phyloP scores from a whole-genome alignment of 2,113 vertebrate species.

The Rhinichthys klamathensis region DNA sequence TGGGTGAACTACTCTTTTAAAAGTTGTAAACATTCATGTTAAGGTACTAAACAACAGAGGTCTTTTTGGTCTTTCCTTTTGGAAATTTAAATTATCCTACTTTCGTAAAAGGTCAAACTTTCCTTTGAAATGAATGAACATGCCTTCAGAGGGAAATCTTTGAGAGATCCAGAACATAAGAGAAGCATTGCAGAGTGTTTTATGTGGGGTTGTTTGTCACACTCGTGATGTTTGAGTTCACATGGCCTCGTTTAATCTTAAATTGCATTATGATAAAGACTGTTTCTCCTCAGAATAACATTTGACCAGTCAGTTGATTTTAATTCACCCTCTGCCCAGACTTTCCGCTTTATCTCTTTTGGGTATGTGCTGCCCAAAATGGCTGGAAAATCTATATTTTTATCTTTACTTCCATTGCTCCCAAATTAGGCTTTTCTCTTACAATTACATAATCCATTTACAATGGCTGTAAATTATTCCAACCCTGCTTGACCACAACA shows the following conservation, averaged over 20 bases:
- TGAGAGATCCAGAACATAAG: conserved; percentile 26
- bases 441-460: background rate
- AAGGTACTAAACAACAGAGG: background rate
- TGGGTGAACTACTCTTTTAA: background rate
- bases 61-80: background rate
- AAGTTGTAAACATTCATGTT: background rate
- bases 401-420: background rate
- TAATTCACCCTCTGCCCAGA: conserved; percentile 55
- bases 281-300: conserved; percentile 58
- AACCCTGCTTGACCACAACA: background rate
- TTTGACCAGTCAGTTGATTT: conserved; percentile 69
- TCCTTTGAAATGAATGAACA: background rate
- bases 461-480: background rate
- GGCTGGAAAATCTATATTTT: background rate
- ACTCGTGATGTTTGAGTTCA: conserved; percentile 61
- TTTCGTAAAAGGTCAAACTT: background rate
- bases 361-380: background rate
- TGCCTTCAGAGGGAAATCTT: conserved; percentile 24
- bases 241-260: conserved; percentile 64
- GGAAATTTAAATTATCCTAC: background rate
- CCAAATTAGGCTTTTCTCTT: background rate
- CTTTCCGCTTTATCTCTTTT: background rate
- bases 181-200: conserved; percentile 29
- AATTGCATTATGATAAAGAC: conserved; percentile 64
- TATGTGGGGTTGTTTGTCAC: conserved; percentile 47